Percentiles rank a stretch among this genome's conserved stretches.
Conservation (phyloP, 2,888 invertebrate species). For the Hipparchia sbordonii region DNA sequence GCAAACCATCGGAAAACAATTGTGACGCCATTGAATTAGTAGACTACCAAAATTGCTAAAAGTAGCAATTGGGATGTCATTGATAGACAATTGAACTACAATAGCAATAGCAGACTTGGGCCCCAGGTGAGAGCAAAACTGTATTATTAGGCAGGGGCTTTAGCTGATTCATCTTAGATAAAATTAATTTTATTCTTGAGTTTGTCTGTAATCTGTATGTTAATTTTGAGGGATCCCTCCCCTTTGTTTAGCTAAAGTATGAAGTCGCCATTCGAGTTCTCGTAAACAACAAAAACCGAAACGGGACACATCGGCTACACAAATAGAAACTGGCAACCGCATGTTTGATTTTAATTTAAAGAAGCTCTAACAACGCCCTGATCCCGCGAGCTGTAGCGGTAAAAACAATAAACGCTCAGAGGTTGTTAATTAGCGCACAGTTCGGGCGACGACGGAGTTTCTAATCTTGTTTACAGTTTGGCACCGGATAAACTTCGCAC, state of each 20-base stretch:
- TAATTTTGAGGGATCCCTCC: background rate
- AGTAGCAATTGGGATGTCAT: too few species aligned
- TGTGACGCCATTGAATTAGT: too few species aligned
- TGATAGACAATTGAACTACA: too few species aligned
- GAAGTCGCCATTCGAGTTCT: background rate
- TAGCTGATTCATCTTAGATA: slow-evolving; percentile 28
- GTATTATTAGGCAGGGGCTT: slow-evolving; percentile 19
- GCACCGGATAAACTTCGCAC: slow-evolving; percentile 28
- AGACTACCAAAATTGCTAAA: too few species aligned
- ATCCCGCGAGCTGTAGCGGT: slow-evolving; percentile 22
- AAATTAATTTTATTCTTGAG: slow-evolving; percentile 10
- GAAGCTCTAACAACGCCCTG: slow-evolving; percentile 25
- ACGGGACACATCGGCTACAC: slow-evolving; percentile 20
- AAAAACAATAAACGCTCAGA: slow-evolving; percentile 51
- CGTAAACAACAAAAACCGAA: slow-evolving; percentile 16
- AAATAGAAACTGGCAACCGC: slow-evolving; percentile 29
- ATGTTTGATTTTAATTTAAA: slow-evolving; percentile 34
- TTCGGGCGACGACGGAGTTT: slow-evolving; percentile 43
- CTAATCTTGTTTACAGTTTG: slow-evolving; percentile 60
- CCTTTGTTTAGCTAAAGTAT: background rate
- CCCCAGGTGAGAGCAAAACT: slow-evolving; percentile 29
- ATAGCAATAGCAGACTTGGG: too few species aligned
- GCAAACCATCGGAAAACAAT: too few species aligned
- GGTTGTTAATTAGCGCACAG: slow-evolving; percentile 55
- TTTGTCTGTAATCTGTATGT: background rate